A percentile compares a stretch with the other conserved stretches of the same genome.
phyloP scores from a whole-genome alignment of 1,140 invertebrate species.

The Pogonognathellus flavescens region DNA sequence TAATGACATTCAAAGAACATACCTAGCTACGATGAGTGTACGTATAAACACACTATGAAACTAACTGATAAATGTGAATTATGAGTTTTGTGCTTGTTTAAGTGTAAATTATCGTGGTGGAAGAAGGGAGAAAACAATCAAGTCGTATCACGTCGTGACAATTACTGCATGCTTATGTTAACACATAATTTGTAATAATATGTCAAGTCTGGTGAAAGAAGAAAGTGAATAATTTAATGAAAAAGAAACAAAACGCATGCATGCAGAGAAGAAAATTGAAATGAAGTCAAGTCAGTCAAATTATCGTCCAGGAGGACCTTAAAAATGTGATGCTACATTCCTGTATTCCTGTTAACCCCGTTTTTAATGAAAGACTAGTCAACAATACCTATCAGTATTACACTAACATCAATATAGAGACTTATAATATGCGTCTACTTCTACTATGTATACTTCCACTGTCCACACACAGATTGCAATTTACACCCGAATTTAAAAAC shows the following conservation, averaged over 20 bases:
- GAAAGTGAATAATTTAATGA: slow-evolving; percentile 37
- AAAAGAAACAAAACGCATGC: slow-evolving; percentile 11
- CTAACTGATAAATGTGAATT: not conserved
- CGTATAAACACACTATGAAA: too few relatives aligned
- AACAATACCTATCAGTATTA: slow-evolving; percentile 37
- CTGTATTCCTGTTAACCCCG: not conserved
- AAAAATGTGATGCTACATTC: slow-evolving; percentile 47
- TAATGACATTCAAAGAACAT: not conserved
- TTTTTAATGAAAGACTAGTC: slow-evolving; percentile 21
- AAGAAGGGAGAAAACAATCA: slow-evolving; percentile 25
- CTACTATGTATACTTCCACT: too few relatives aligned
- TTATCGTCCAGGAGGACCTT: slow-evolving; percentile 26
- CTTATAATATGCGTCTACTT: too few relatives aligned
- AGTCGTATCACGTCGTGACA: slow-evolving; percentile 27
- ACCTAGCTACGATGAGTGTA: too few relatives aligned
- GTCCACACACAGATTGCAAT: too few relatives aligned
- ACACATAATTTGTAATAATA: slow-evolving; percentile 36
- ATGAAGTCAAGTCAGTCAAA: slow-evolving; percentile 43
- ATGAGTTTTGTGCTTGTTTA: not conserved
- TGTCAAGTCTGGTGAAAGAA: slow-evolving; percentile 24
- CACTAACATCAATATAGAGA: too few relatives aligned
- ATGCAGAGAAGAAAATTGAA: slow-evolving; percentile 29
- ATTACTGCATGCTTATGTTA: slow-evolving; percentile 37
- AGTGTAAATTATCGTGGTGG: slow-evolving; percentile 10
- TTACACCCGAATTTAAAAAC: too few relatives aligned